A percentile compares a stretch with the other conserved stretches of the same genome.
phyloP scores from a whole-genome alignment of 2,113 vertebrate species.

The Pluvianellus socialis region DNA sequence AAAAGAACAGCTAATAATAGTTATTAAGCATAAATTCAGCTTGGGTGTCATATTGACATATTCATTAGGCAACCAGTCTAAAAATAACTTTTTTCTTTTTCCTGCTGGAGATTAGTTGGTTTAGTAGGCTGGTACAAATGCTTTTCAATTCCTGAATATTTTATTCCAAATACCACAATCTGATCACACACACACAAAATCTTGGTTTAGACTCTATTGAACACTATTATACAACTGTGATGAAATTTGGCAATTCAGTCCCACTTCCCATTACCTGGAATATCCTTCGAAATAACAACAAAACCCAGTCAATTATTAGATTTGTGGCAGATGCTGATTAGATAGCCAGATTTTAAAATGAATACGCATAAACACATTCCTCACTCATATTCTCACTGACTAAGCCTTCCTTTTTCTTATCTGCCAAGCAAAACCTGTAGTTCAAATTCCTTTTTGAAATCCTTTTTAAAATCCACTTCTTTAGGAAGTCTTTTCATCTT shows the following conservation, averaged over 20 bases:
- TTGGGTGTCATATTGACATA: neutral
- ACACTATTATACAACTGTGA: neutral
- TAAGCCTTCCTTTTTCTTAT: slow-evolving; percentile 2
- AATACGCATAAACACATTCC: neutral
- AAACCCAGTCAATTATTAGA: neutral
- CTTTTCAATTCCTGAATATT: neutral
- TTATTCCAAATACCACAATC: neutral
- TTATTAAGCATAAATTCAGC: neutral
- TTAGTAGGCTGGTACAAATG: neutral
- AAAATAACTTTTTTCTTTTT: neutral
- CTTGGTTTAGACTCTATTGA: neutral
- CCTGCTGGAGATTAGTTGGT: neutral
- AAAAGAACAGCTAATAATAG: neutral
- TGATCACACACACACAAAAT: neutral
- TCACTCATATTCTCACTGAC: neutral
- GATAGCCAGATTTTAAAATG: neutral
- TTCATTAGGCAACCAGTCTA: neutral
- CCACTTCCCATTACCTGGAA: neutral
- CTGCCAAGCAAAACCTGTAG: slow-evolving; percentile 5
- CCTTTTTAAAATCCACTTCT: neutral
- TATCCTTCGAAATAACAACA: neutral
- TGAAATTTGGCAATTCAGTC: neutral
- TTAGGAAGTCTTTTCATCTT: slow-evolving; percentile 33
- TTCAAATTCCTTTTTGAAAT: slow-evolving; percentile 25
- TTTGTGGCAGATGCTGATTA: neutral